Evolutionary conservation across 2,113 vertebrate species (phyloP).

Genomic region (Myiozetetes cayanensis): DNA sequence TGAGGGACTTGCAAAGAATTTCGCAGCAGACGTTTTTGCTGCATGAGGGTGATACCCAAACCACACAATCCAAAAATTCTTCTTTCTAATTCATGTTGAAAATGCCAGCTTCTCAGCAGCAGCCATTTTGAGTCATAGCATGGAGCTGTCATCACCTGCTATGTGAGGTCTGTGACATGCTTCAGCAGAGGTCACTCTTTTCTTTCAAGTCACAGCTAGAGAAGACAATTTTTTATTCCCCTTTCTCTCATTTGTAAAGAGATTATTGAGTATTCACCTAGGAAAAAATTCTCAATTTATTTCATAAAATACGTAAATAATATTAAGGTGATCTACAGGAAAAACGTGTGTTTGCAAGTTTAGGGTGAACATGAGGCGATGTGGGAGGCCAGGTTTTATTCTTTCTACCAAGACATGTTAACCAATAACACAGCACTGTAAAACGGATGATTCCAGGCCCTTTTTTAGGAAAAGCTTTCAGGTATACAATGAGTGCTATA

Average conservation of each 20-base stretch:
- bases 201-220: not conserved
- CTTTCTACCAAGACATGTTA: not conserved
- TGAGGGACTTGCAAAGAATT: not conserved
- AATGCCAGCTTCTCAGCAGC: not conserved
- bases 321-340: conserved; percentile 4
- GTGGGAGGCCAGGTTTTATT: not conserved
- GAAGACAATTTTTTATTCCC: not conserved
- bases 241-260: not conserved
- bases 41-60: not conserved
- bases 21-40: not conserved
- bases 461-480: not conserved
- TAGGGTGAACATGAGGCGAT: not conserved
- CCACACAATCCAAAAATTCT: not conserved
- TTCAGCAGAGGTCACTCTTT: conserved; percentile 41
- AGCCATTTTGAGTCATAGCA: not conserved
- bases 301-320: not conserved
- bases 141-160: not conserved
- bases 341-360: not conserved
- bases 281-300: not conserved
- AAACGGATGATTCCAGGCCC: not conserved
- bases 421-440: not conserved
- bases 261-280: not conserved
- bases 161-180: not conserved
- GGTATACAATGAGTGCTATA: not conserved
- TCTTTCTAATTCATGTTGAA: not conserved